Conservation (phyloP, 1,140 invertebrate genomes). For the Heliothis subflexa region DNA sequence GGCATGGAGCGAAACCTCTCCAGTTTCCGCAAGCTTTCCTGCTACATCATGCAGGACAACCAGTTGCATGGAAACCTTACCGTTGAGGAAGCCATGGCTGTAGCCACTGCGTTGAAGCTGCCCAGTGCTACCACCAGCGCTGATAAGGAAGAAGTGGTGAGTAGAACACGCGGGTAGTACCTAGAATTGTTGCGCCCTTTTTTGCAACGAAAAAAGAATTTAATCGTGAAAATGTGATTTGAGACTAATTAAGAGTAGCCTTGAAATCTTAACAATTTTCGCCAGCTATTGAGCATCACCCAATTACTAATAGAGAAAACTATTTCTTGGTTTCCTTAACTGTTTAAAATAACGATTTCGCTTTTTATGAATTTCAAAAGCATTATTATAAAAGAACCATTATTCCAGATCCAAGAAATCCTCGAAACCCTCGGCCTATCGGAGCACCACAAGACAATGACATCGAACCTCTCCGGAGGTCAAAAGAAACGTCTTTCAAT, state of each 20-base stretch:
- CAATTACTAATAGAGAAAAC: too few species aligned
- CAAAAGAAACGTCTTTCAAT: slow-evolving; percentile 98
- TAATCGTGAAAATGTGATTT: too few species aligned
- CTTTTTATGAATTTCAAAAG: not conserved
- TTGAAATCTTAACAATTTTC: too few species aligned
- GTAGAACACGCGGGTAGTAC: slow-evolving; percentile 58
- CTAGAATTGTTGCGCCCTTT: too few species aligned
- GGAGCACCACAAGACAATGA: slow-evolving; percentile 95
- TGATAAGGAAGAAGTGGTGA: slow-evolving; percentile 94
- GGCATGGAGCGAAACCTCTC: slow-evolving; percentile 95
- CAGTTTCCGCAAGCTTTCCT: slow-evolving; percentile 96
- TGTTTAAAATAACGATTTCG: too few species aligned
- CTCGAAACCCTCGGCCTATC: slow-evolving; percentile 94
- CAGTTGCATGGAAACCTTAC: slow-evolving; percentile 97
- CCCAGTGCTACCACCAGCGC: slow-evolving; percentile 89
- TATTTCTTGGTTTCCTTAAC: too few species aligned
- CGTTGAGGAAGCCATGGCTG: slow-evolving; percentile 97
- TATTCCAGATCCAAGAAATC: slow-evolving; percentile 94
- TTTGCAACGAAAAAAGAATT: too few species aligned
- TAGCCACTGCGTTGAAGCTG: slow-evolving; percentile 96
- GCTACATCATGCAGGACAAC: slow-evolving; percentile 99
- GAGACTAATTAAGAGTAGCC: too few species aligned
- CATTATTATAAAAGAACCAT: slow-evolving; percentile 8
- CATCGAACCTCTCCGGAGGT: slow-evolving; percentile 96
- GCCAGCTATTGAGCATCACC: too few species aligned